Evolutionary conservation across 2,797 vertebrate genomes (phyloP).

Genomic region (Enteromius thamalakanensis): DNA sequence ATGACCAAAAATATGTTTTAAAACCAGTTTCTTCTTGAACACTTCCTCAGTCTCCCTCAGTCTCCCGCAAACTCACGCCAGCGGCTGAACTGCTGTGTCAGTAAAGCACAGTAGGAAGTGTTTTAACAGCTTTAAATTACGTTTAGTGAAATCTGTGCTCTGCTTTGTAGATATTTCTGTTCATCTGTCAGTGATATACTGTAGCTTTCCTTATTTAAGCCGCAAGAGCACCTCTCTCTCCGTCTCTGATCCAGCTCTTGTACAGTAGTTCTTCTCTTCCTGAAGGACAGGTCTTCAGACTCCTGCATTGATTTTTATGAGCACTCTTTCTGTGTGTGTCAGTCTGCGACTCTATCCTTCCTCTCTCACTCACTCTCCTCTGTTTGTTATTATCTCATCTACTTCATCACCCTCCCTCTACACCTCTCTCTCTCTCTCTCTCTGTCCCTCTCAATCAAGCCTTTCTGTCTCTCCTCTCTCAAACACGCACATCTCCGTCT

Average conservation of each 20-base stretch:
- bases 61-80: not conserved
- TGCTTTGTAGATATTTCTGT: constrained; percentile 8
- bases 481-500: constrained; percentile 9
- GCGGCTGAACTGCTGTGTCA: not conserved
- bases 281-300: constrained; percentile 58
- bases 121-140: not conserved
- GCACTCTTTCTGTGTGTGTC: constrained; percentile 33
- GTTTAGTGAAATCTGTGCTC: not conserved
- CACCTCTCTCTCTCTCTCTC: constrained; percentile 28
- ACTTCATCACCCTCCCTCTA: constrained; percentile 47
- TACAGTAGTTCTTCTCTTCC: constrained; percentile 44
- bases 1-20: not conserved
- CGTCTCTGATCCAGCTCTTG: constrained; percentile 31
- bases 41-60: not conserved
- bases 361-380: constrained; percentile 24
- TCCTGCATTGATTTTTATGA: constrained; percentile 59
- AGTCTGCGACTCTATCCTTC: constrained; percentile 14
- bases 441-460: constrained; percentile 18
- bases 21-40: not conserved
- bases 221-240: not conserved
- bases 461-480: constrained; percentile 1
- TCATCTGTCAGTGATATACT: not conserved
- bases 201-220: constrained; percentile 11
- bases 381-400: constrained; percentile 48
- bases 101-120: not conserved